Base-by-base conservation (phyloP, 2,113 vertebrate species). In the Henicopernis longicauda region DNA sequence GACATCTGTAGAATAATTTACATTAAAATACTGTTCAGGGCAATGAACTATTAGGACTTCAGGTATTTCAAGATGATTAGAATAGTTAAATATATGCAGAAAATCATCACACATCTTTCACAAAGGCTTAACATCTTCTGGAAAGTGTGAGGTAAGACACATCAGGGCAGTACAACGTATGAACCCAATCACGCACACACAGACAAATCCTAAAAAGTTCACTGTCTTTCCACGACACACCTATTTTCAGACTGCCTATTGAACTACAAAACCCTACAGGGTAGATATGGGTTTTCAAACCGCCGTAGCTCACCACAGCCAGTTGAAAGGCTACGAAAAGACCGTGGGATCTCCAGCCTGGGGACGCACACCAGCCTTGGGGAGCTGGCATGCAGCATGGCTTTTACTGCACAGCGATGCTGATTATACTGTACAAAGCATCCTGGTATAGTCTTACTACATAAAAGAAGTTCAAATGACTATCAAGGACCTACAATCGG, bases 351-450 rank as follows among this genome's bases (percentile, higher is more conserved):
- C 13, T 70, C 63, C 71, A 92, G n/a, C 31, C 62, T 50, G 21
- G 36, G 52, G 40, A 40, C 27, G 40, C 57, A 59, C 1, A 17
- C 27, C 61, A 55, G 61, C 55, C 72, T 4, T 13, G 18, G 59
- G 67, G 26, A 79, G 65, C 59, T 74, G 42, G 17, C 19, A 4
- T 1, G 13, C 38, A 42, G 36, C 45, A 3, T 0, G 0, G 58
- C 34, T 77, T 34, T 38, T 18, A 38, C 9, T 42, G 32, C 78
- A 20, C n/a, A 32, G 31, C 1, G 1, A 44, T 36, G 16, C 47
- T 12, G 16, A 9, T 29, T 13, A 17, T 31, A 38, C 57, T 29
- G 6, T 6, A 26, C 31, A 49, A 44, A 85, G 54, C 3, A 0
- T 12, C 19, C 40, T 73, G 36, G 4, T 9, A 9, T 1, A 18